A percentile compares a stretch with the other conserved stretches of the same genome.
These are phyloP conservation scores for Pagetopsis macropterus DNA, from an alignment of 2,797 vertebrate species.

Conservation along the genomic window DNA sequence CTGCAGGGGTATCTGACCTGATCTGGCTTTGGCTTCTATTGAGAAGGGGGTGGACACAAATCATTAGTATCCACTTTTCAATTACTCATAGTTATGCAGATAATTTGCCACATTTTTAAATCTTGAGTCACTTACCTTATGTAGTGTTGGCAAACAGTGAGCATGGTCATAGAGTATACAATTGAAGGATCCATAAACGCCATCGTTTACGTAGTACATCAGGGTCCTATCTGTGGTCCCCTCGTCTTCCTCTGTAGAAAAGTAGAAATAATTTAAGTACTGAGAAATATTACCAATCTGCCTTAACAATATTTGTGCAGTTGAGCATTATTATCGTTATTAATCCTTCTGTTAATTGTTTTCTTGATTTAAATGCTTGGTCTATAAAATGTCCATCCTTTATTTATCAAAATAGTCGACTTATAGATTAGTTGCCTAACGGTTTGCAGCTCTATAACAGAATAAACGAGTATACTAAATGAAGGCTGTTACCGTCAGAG, in stretches of 20 bases:
- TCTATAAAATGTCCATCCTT: too few species aligned
- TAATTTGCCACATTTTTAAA: not conserved
- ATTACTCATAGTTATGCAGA: not conserved
- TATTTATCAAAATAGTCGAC: too few species aligned
- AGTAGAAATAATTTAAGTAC: not conserved
- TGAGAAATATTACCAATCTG: not conserved
- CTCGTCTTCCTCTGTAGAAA: conserved; percentile 89
- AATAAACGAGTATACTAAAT: not conserved
- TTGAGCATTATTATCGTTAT: too few species aligned
- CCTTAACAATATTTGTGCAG: not conserved
- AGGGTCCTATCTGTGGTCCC: conserved; percentile 87
- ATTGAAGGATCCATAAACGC: conserved; percentile 97
- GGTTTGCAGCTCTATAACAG: too few species aligned
- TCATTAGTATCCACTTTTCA: not conserved
- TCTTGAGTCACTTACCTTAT: conserved; percentile 84
- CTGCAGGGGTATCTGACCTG: conserved; percentile 92
- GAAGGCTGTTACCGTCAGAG: conserved; percentile 81
- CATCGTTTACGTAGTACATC: conserved; percentile 99
- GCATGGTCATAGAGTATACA: conserved; percentile 96
- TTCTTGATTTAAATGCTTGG: too few species aligned
- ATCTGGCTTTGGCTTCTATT: conserved; percentile 92
- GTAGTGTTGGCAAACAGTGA: conserved; percentile 89
- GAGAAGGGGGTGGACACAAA: not conserved
- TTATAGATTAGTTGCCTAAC: too few species aligned
- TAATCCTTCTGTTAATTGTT: too few species aligned